Percentiles rank a stretch among this genome's conserved stretches.
Evolutionary conservation across 2,113 vertebrate genomes (phyloP).

Genomic region (Laticauda colubrina): DNA sequence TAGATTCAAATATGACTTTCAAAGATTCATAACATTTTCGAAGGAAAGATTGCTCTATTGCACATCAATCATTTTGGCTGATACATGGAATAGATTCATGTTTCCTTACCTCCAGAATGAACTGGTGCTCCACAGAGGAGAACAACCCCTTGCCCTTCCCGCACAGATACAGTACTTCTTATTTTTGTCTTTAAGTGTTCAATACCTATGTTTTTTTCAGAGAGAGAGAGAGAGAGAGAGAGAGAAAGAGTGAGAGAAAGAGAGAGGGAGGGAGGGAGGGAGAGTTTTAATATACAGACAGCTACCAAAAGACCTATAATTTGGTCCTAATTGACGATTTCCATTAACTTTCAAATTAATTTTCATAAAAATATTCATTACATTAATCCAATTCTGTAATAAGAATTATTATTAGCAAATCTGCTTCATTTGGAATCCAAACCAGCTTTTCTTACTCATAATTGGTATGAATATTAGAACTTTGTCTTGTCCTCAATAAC

Average conservation of each 20-base stretch:
- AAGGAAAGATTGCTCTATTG: neutral
- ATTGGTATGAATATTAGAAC: too few species aligned
- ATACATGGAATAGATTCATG: neutral
- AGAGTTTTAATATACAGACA: constrained; percentile 19
- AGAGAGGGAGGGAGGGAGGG: neutral
- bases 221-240: neutral
- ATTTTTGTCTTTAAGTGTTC: constrained; percentile 83
- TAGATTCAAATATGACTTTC: neutral
- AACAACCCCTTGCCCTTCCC: constrained; percentile 93
- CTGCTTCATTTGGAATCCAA: neutral
- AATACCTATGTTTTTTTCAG: constrained; percentile 73
- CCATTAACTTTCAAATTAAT: neutral
- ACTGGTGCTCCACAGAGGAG: constrained; percentile 84
- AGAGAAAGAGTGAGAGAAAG: neutral
- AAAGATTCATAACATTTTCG: neutral
- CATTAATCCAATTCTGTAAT: neutral
- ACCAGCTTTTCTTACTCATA: neutral
- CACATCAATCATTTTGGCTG: neutral
- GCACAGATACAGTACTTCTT: constrained; percentile 87
- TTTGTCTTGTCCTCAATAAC: neutral
- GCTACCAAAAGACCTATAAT: neutral
- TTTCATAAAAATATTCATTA: neutral
- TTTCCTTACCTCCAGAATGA: constrained; percentile 83
- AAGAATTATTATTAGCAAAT: neutral
- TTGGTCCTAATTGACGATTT: neutral